Evolutionary conservation across 30 jellyfish, hydroid and myxozoan genomes (phyloP).

Genomic region (Cassiopea xamachana): DNA sequence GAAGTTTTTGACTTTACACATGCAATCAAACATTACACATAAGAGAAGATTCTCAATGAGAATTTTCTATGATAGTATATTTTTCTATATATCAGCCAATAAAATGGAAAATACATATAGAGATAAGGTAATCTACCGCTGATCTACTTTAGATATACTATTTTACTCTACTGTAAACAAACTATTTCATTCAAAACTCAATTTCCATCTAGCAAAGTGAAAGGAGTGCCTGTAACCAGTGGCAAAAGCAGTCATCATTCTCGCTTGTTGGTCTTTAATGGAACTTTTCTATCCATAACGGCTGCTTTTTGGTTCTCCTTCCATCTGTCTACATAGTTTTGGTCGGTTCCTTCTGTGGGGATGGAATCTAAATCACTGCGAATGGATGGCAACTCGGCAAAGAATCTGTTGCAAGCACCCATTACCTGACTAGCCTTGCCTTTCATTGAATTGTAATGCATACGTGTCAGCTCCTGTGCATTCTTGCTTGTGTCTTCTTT

Average conservation of each 20-base stretch:
- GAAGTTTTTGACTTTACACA: no score
- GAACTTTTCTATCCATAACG: neutral
- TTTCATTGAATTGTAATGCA: conserved; percentile 36
- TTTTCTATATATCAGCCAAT: no score
- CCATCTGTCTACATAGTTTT: conserved; percentile 39
- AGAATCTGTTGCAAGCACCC: neutral
- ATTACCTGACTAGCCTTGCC: conserved; percentile 1
- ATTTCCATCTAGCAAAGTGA: no score
- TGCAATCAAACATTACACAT: no score
- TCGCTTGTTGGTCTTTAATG: neutral
- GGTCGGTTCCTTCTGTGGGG: conserved; percentile 29
- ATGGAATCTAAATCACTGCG: conserved; percentile 7
- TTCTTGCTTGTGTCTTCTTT: conserved; percentile 12
- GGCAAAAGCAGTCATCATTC: neutral
- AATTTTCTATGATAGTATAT: no score
- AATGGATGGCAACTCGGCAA: conserved; percentile 22
- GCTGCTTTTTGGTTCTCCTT: neutral
- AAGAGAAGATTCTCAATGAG: no score
- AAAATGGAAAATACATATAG: no score
- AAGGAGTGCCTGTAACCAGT: neutral
- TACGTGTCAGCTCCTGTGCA: neutral
- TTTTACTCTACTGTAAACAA: no score
- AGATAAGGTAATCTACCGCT: no score
- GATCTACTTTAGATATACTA: no score
- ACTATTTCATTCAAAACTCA: no score